These are phyloP conservation scores for Luidia sarsii DNA, from an alignment of 53 echinoderm and acorn worm genomes.

Conservation along the genomic window DNA sequence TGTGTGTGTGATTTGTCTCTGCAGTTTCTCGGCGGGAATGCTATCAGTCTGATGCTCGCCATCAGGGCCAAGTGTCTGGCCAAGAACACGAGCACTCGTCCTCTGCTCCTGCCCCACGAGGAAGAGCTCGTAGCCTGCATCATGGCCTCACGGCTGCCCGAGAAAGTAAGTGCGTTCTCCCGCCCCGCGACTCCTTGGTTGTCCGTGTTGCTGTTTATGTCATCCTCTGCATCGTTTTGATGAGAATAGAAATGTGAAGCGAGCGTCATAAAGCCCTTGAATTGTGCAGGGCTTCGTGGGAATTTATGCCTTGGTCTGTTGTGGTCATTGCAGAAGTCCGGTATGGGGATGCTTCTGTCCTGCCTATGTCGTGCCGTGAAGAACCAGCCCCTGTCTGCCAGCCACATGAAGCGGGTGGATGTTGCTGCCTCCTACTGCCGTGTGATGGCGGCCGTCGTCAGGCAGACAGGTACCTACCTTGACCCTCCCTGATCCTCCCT, in stretches of 20 bases:
- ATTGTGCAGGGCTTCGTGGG: too few species aligned
- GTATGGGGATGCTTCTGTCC: neutral
- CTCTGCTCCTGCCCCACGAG: conserved; percentile 58
- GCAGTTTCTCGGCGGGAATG: conserved; percentile 46
- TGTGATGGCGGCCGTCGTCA: conserved; percentile 51
- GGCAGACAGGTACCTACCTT: conserved; percentile 56
- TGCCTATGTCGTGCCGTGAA: conserved; percentile 1
- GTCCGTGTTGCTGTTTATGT: neutral
- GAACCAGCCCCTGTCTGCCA: neutral
- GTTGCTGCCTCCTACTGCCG: conserved; percentile 25
- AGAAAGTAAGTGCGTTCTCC: conserved; percentile 24
- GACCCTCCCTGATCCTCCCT: too few species aligned
- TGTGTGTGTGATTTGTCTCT: neutral
- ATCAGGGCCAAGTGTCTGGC: conserved; percentile 58
- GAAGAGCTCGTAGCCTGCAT: conserved; percentile 48
- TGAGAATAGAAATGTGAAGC: neutral
- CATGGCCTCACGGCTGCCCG: neutral
- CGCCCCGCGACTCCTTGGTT: too few species aligned
- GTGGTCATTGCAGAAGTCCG: conserved; percentile 4
- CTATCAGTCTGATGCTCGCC: conserved; percentile 62
- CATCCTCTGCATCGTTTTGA: neutral
- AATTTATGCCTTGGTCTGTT: neutral
- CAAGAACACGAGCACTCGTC: conserved; percentile 30
- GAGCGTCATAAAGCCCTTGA: too few species aligned
- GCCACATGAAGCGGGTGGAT: neutral